Conservation (phyloP, 2,888 invertebrate species). For the Ophion obscuratus region DNA sequence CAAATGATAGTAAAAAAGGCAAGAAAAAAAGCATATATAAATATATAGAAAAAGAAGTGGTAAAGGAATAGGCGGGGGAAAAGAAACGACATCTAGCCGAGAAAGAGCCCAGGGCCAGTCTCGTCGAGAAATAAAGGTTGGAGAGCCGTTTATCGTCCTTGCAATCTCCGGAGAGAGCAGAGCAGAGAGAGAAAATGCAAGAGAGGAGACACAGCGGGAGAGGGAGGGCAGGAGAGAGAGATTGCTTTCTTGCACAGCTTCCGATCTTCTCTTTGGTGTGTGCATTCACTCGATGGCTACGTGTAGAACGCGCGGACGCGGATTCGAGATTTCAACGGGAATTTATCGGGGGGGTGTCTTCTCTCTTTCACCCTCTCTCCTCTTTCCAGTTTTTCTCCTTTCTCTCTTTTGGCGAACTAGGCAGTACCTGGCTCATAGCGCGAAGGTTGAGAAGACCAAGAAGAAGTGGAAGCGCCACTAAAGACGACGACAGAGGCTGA, state of each 20-base stretch:
- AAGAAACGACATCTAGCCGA: slow-evolving; percentile 21
- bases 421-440: slow-evolving; percentile 55
- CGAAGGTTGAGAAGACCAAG: slow-evolving; percentile 39
- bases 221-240: slow-evolving; percentile 5
- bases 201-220: not conserved
- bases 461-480: slow-evolving; percentile 48
- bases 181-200: slow-evolving; percentile 8
- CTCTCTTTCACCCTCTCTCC: slow-evolving; percentile 21
- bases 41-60: slow-evolving; percentile 49
- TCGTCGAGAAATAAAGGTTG: slow-evolving; percentile 66
- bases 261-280: slow-evolving; percentile 52
- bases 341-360: slow-evolving; percentile 62
- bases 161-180: slow-evolving; percentile 66
- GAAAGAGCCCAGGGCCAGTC: slow-evolving; percentile 60
- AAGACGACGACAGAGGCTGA: slow-evolving; percentile 21
- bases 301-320: slow-evolving; percentile 55
- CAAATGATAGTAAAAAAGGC: slow-evolving; percentile 32
- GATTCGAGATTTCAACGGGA: slow-evolving; percentile 70
- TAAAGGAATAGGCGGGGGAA: slow-evolving; percentile 52
- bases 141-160: slow-evolving; percentile 70
- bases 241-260: slow-evolving; percentile 48
- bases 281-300: slow-evolving; percentile 56
- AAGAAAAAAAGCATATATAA: slow-evolving; percentile 20
- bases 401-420: slow-evolving; percentile 56
- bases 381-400: slow-evolving; percentile 7